These are phyloP conservation scores for Entomobrya multifasciata DNA, from an alignment of 2,888 invertebrate species.

Conservation along the genomic window DNA sequence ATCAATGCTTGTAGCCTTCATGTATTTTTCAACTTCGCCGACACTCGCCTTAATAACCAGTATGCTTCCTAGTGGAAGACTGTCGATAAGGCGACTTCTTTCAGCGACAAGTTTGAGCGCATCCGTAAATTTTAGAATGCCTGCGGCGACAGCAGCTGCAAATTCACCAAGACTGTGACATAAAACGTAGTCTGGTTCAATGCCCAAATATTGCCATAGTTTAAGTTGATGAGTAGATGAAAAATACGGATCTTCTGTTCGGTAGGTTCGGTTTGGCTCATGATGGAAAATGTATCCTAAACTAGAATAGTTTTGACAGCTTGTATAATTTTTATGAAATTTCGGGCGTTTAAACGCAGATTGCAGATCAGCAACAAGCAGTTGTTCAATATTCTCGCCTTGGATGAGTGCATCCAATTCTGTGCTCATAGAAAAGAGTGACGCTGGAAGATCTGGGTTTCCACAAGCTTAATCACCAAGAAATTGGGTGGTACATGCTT, in stretches of 20 bases:
- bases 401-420: too few relatives aligned
- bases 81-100: constrained; percentile 71
- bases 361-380: too few relatives aligned
- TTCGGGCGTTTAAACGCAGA: too few relatives aligned
- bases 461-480: too few relatives aligned
- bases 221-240: constrained; percentile 63
- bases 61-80: constrained; percentile 69
- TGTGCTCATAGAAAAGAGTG: too few relatives aligned
- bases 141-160: constrained; percentile 71
- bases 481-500: too few relatives aligned
- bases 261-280: too few relatives aligned
- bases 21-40: not conserved
- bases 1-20: constrained; percentile 3
- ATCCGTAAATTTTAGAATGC: constrained; percentile 62
- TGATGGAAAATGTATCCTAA: too few relatives aligned
- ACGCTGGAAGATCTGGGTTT: too few relatives aligned
- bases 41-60: constrained; percentile 68
- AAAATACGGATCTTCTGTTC: constrained; percentile 70
- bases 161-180: constrained; percentile 75
- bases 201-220: constrained; percentile 70
- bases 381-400: too few relatives aligned
- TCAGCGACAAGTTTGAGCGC: constrained; percentile 70
- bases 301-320: too few relatives aligned
- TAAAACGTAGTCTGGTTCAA: constrained; percentile 69
- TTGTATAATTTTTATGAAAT: too few relatives aligned